Evolutionary conservation across 2,113 vertebrate species (phyloP).

Genomic region (Ardeotis arabs): DNA sequence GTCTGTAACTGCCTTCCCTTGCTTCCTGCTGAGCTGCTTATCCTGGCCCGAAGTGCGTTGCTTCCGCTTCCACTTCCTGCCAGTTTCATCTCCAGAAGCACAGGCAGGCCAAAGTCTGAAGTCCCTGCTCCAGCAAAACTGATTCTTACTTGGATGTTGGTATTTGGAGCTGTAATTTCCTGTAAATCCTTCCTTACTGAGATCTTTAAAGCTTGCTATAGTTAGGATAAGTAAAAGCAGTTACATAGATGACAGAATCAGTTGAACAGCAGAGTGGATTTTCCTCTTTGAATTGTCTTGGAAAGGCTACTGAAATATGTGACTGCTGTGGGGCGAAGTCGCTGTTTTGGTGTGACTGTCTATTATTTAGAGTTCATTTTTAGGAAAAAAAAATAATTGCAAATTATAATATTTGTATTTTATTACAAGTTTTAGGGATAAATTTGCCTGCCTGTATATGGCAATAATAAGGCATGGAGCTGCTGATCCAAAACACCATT

Average conservation of each 20-base stretch:
- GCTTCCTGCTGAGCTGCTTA: slow-evolving; percentile 39
- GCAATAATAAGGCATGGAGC: neutral
- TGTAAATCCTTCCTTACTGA: neutral
- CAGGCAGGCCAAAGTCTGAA: neutral
- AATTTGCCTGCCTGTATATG: neutral
- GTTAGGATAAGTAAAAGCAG: neutral
- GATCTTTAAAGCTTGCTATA: neutral
- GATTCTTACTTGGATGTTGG: neutral
- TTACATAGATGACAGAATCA: neutral
- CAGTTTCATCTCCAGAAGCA: neutral
- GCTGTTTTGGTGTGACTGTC: neutral
- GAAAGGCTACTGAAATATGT: neutral
- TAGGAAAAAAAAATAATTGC: neutral
- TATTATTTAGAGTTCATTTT: neutral
- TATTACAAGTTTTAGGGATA: neutral
- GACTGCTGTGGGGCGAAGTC: neutral
- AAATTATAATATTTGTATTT: neutral
- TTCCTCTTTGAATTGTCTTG: neutral
- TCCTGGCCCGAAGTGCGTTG: neutral
- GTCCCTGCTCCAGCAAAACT: neutral
- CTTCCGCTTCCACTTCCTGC: slow-evolving; percentile 63
- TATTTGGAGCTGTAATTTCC: slow-evolving; percentile 21
- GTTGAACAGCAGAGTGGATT: neutral
- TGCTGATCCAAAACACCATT: neutral
- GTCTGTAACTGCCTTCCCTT: neutral